Evolutionary conservation across 1,140 invertebrate species (phyloP).

Genomic region (Diabrotica virgifera): DNA sequence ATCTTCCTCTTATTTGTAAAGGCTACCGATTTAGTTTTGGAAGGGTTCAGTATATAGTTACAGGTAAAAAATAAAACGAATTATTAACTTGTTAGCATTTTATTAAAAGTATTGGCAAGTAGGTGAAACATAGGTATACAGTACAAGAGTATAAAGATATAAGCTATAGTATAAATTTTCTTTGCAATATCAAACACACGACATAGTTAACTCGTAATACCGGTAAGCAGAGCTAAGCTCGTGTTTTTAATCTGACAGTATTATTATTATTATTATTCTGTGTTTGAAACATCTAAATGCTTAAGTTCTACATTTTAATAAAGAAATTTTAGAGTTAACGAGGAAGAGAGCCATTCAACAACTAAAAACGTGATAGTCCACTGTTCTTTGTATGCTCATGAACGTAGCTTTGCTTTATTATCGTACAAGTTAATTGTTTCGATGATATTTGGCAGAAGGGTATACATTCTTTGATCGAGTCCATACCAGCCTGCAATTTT

Average conservation of each 20-base stretch:
- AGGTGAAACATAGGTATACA: constrained; percentile 38
- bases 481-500: constrained; percentile 8
- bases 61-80: constrained; percentile 5
- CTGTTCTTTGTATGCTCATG: constrained; percentile 19
- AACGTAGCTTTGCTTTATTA: constrained; percentile 20
- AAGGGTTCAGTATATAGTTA: too few relatives aligned
- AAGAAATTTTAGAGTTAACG: background rate
- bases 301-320: background rate
- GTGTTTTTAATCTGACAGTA: constrained; percentile 16
- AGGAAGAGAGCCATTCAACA: background rate
- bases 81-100: constrained; percentile 33
- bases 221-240: constrained; percentile 32
- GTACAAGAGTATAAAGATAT: constrained; percentile 41
- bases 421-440: constrained; percentile 11
- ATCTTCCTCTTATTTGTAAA: too few relatives aligned
- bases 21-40: too few relatives aligned
- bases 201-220: constrained; percentile 26
- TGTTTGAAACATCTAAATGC: background rate
- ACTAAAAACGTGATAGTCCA: constrained; percentile 2
- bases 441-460: constrained; percentile 8
- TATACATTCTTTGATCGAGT: background rate
- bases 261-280: background rate
- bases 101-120: constrained; percentile 40
- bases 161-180: constrained; percentile 28
- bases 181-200: constrained; percentile 19